Evolutionary conservation across 2,888 invertebrate genomes (phyloP), one percentile per base, ranked within the genome.

Genomic region (Sinodicranocentrus sp.): DNA sequence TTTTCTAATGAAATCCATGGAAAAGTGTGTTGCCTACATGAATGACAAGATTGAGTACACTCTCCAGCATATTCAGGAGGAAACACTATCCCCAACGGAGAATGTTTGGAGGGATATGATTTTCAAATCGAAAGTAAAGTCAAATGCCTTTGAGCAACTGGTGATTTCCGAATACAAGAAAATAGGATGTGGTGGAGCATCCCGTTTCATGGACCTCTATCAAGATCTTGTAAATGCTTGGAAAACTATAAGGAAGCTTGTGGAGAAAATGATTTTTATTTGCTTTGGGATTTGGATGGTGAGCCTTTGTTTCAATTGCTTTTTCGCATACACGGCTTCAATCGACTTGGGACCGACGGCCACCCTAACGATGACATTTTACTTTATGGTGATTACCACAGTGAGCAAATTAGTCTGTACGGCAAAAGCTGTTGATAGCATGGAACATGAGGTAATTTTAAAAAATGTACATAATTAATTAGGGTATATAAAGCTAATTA

Each of bases 221-320:
- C 26, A 3, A 1, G 26, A 54, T 28, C 52, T 70, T 10, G 26
- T 52, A 6, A 13, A 54, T 2, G n/a, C 19, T 2, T 73, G 73
- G 73, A 61, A 48, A 1, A n/a, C 39, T 2, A n/a, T 61, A 17
- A 61, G 21, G 15, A 8, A 1, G 2, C 5, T 61, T 5, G 8
- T 48, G 1, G 26, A 15, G 6, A 1, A 19, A 28, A 6, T 63
- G 25, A 63, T 63, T 48, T 26, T 63, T 23, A 5, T 15, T 17
- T 73, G 57, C n/a, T 73, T 73, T 63, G 61, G 73, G 19, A 25
- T 73, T 44, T 73, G 73, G 73, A 73, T 73, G 73, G n/a, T 61
- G 0, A 73, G 63, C 19, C 13, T 73, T 1, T 44, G 73, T 25
- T 73, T 73, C 15, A 63, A 73, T 39, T 25, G 43, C 17, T 63